Evolutionary conservation across 2,113 vertebrate genomes (phyloP).

Genomic region (Varanus salvator): DNA sequence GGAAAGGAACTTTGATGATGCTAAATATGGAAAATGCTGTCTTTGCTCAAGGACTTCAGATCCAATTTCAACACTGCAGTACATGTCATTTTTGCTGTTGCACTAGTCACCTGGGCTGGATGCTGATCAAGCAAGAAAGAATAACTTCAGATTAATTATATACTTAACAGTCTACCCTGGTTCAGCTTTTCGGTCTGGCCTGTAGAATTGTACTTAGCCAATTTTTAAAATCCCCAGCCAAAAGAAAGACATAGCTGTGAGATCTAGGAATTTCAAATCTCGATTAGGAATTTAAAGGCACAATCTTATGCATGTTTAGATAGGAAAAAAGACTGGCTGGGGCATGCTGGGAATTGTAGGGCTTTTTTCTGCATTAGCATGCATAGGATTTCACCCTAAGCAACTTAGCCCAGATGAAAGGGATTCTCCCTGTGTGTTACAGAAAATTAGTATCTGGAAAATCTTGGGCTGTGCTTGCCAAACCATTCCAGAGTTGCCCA

Average conservation of each 20-base stretch:
- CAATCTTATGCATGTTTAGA: no score
- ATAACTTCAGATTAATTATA: conserved; percentile 38
- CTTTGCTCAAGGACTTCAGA: conserved; percentile 86
- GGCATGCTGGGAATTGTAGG: no score
- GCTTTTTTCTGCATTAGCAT: no score
- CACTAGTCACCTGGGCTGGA: conserved; percentile 33
- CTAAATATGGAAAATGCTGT: conserved; percentile 87
- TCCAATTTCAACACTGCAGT: conserved; percentile 81
- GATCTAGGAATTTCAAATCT: neutral
- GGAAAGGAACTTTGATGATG: conserved; percentile 86
- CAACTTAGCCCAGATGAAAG: neutral
- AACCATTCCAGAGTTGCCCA: neutral
- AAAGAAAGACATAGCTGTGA: neutral
- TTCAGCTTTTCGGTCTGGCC: neutral
- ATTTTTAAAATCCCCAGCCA: neutral
- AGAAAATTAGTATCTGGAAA: neutral
- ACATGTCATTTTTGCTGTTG: conserved; percentile 65
- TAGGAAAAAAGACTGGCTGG: no score
- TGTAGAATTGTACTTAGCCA: neutral
- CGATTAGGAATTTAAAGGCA: neutral
- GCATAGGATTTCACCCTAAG: no score
- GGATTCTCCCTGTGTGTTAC: neutral
- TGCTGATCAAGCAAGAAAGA: conserved; percentile 66
- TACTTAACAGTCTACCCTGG: conserved; percentile 32
- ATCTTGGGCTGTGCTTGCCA: neutral